Conservation (phyloP, 2,797 vertebrate species). For the Artibeus jamaicensis region DNA sequence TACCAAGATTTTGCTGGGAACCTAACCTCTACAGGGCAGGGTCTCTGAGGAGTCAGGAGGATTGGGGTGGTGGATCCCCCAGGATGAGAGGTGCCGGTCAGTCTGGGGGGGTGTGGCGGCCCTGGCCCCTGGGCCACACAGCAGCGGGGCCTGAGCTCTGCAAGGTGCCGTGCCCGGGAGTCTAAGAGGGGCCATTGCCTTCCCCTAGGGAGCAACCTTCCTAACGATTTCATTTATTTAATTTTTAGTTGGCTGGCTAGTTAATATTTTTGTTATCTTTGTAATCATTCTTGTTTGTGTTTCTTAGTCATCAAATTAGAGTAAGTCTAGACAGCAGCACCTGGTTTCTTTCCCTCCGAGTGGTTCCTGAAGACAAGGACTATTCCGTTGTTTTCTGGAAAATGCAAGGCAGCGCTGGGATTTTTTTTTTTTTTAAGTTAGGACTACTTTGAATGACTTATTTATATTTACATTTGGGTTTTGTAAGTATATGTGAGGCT, state of each 20-base stretch:
- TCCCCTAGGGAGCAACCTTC: not conserved
- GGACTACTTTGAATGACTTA: not conserved
- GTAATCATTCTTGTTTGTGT: not conserved
- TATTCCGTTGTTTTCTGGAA: not conserved
- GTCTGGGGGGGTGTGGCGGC: too few relatives aligned
- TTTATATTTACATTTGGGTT: not conserved
- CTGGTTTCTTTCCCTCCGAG: not conserved
- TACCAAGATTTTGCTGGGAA: not conserved
- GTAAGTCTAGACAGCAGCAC: not conserved
- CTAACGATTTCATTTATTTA: not conserved
- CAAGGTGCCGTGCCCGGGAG: too few relatives aligned
- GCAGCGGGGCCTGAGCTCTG: too few relatives aligned
- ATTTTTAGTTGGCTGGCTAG: not conserved
- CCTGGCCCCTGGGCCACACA: too few relatives aligned
- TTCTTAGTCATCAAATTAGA: not conserved
- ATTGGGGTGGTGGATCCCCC: too few relatives aligned
- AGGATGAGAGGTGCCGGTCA: too few relatives aligned
- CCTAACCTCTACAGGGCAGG: too few relatives aligned
- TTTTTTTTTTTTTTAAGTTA: not conserved
- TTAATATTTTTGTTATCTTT: not conserved
- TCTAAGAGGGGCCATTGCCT: too few relatives aligned
- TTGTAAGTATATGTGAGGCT: not conserved
- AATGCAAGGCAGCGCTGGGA: not conserved
- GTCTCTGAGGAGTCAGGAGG: too few relatives aligned
- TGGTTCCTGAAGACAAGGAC: not conserved